Base-by-base conservation (phyloP, 2,888 invertebrate genomes). In the Eledone cirrhosa region DNA sequence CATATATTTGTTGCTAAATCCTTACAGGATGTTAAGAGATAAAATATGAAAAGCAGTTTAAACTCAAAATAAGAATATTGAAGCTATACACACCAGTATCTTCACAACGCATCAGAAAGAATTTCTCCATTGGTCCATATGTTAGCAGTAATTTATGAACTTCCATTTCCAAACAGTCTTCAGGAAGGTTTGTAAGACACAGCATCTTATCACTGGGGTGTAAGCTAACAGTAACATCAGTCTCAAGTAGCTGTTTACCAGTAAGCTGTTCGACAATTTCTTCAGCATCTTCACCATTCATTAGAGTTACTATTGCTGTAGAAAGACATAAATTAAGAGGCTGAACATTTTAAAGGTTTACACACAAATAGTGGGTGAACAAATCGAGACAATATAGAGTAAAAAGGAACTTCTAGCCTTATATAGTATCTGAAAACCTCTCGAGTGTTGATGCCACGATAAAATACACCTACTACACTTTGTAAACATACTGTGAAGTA, bases 131-230 rank as follows among this genome's bases (percentile, higher is more conserved):
- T 77, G 90, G 89, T 2, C 92, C 92, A 83, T 90, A 91, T 78
- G 89, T 86, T 11, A 88, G 83, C 13, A 92, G 91, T 31, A 92
- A 87, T n/a, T 88, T 87, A 16, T 86, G 83, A 83, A 92, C 92
- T 80, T 92, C 91, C 22, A 90, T 88, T 78, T 92, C 92, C 0
- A 90, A 89, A 85, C 90, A 90, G 79, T 87, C 84, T 4, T 88
- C 85, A 1, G 93, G 92, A 53, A 93, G 87, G 53, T 92, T 89
- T 2, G 92, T 92, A 8, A 93, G 89, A 84, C 92, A 92, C 24
- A 93, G 88, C 82, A 92, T 88, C 86, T 91, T 90, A 82, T 92
- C 91, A 19, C 91, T 91, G 8, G 90, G 89, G 24, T 91, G 90
- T 24, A 91, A 89, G 31, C 87, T 84, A 48, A 92, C 91, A 4